Evolutionary conservation across 1,140 invertebrate species (phyloP), one percentile per base, ranked within the genome.

Genomic region (Saccostrea glomerata): DNA sequence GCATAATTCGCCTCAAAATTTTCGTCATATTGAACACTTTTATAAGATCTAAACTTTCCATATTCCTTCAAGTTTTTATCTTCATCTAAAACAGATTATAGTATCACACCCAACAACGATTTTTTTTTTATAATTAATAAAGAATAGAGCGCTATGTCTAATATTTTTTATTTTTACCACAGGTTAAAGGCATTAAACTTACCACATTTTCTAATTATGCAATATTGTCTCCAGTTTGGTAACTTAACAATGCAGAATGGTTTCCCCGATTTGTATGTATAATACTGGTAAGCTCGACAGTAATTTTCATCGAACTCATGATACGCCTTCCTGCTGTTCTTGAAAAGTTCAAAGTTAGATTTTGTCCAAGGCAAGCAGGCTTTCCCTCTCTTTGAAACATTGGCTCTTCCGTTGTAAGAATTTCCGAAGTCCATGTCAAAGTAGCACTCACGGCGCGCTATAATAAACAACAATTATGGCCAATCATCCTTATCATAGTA

Each of bases 261-360:
- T 82, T 85, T 13, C 17, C 30, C 23, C 23, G 40, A 23, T 70
- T 11, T 25, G 13, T 30, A 73, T 23, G 36, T 12, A 73, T 30
- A 63, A 15, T n/a, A 15, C 23, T 54, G 25, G 13, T 85, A 58
- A 23, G 20, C 58, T 15, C 87, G 30, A 73, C 87, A 88, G 20
- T 55, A 88, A 56, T 84, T 88, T 1, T 55, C 20, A 30, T 88
- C 87, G 58, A 84, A 88, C 66, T 88, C 87, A 36, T 83, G 82
- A n/a, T 54, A 55, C 30, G 25, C 63, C 70, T 12, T 77, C 17
- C 25, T n/a, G 36, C 20, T 54, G 54, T 47, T 25, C 4, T 88
- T 55, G 58, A 73, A 20, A 58, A 54, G 17, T 20, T 20, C 12
- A 15, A 25, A 13, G 0, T 3, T 55, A 30, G 40, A 30, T 17